Evolutionary conservation across 2,113 vertebrate genomes (phyloP), one percentile per base, ranked within the genome.

Genomic region (Rhinopomastus cyanomelas): DNA sequence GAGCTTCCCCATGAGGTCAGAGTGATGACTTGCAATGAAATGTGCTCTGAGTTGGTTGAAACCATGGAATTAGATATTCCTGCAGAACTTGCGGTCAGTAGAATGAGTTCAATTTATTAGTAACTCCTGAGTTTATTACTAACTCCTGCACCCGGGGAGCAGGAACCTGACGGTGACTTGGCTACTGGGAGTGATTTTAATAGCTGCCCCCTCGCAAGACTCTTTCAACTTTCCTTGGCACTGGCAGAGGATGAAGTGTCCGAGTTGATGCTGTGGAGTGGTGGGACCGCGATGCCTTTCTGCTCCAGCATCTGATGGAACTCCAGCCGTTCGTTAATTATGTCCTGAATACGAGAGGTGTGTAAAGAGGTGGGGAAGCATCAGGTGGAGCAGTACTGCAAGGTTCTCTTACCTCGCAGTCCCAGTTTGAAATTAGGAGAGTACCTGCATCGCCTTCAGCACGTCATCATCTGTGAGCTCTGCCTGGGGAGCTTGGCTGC

Each of bases 371-470:
- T 22, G 42, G 32, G 37, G 23, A n/a, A 8, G 46, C 21, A 5
- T 19, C 20, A 61, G 49, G 16, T 6, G 22, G 52, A 29, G 30
- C 69, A 42, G 56, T 11, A 2, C 46, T 36, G 59, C 37, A 8
- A 3, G 2, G 22, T 37, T 17, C 44, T n/a, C 37, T 37, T 9
- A 6, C 5, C 62, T 78, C 37, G 20, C 20, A 21, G 9, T 21
- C 20, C 46, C 46, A 20, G 39, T 22, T 21, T 1, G 11, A 8
- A 12, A 13, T n/a, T 29, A 46, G 53, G 32, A 64, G 25, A 2
- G 0, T 95, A 98, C 97, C 97, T 98, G 97, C 90, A 97, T 56
- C 16, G 90, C 87, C 5, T 97, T 97, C 57, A 98, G 93, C 61
- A 97, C 51, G 26, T 97, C 95, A 1, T 57, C 55, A 0, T 98